A percentile compares a stretch with the other conserved stretches of the same genome.
Evolutionary conservation across 2,113 vertebrate species (phyloP).

Genomic region (Elephantulus edwardii): DNA sequence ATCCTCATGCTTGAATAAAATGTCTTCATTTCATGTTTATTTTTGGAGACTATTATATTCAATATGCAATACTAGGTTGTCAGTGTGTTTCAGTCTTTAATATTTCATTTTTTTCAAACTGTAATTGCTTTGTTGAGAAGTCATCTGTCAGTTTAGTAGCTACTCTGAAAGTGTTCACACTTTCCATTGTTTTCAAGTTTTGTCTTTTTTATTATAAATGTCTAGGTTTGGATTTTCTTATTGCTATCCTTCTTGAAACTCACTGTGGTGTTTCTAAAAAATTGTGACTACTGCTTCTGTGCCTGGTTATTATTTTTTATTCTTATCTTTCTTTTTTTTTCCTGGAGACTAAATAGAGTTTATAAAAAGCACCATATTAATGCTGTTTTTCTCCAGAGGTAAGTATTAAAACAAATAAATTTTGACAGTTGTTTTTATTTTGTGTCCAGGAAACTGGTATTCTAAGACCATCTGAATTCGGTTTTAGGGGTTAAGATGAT

Average conservation of each 20-base stretch:
- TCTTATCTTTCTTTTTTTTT: too few relatives aligned
- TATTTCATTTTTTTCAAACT: background rate
- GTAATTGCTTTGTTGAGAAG: background rate
- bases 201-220: background rate
- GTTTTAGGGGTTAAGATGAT: background rate
- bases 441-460: background rate
- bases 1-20: background rate
- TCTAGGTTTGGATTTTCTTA: background rate
- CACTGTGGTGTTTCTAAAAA: background rate
- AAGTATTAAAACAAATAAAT: too few relatives aligned
- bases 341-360: too few relatives aligned
- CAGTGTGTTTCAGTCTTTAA: background rate
- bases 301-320: too few relatives aligned
- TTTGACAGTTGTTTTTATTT: background rate
- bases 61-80: background rate
- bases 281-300: too few relatives aligned
- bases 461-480: background rate
- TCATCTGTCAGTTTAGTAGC: background rate
- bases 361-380: too few relatives aligned
- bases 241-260: background rate
- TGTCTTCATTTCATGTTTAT: background rate
- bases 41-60: background rate
- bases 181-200: background rate
- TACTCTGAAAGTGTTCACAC: background rate
- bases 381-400: too few relatives aligned